Conservation (phyloP, 2,888 invertebrate species). For the Trachelus iudaicus region DNA sequence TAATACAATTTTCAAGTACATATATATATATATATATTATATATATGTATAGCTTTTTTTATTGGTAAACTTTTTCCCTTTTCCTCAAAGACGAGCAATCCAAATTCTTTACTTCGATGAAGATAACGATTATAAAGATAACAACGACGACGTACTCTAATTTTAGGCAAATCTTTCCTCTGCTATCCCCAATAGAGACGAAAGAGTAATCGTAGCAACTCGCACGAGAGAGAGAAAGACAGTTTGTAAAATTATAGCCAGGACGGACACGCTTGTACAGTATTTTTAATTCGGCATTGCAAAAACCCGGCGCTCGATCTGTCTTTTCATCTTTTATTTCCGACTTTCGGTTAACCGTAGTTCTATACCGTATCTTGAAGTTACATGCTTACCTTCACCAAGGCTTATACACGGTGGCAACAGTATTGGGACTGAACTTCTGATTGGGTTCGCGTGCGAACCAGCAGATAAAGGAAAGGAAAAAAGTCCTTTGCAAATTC, state of each 20-base stretch:
- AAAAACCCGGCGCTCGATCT: slow-evolving; percentile 42
- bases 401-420: neutral
- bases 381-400: neutral
- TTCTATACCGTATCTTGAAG: neutral
- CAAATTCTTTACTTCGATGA: no score
- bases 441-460: neutral
- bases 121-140: no score
- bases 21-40: no score
- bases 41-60: no score
- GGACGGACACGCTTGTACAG: slow-evolving; percentile 53
- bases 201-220: neutral
- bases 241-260: slow-evolving; percentile 49
- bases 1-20: no score
- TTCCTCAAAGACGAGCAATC: no score
- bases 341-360: neutral
- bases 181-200: neutral
- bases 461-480: neutral
- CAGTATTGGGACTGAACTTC: neutral
- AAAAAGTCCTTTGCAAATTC: neutral
- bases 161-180: neutral
- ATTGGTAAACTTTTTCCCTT: no score
- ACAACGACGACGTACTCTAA: neutral
- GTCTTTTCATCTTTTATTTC: neutral
- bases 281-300: slow-evolving; percentile 54
- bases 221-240: slow-evolving; percentile 15